Evolutionary conservation across 2,797 vertebrate genomes (phyloP).

Genomic region (Cirrhinus mrigala): DNA sequence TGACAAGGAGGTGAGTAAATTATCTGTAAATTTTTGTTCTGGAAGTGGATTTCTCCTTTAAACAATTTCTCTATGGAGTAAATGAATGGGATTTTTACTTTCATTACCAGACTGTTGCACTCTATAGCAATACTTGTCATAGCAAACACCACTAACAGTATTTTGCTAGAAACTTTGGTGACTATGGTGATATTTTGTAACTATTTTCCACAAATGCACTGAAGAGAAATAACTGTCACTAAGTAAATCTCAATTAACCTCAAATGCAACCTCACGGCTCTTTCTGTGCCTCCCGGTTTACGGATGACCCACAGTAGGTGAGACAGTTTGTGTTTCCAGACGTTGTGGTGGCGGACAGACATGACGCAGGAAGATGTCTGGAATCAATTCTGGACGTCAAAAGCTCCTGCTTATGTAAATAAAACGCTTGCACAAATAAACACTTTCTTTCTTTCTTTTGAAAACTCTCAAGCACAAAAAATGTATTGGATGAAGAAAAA

Average conservation of each 20-base stretch:
- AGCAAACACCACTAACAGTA: not conserved
- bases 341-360: slow-evolving; percentile 81
- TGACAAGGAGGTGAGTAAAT: too few species aligned
- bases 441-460: slow-evolving; percentile 69
- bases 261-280: not conserved
- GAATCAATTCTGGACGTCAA: slow-evolving; percentile 82
- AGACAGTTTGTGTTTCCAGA: slow-evolving; percentile 59
- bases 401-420: slow-evolving; percentile 80
- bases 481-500: slow-evolving; percentile 26
- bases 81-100: not conserved
- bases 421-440: slow-evolving; percentile 82
- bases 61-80: not conserved
- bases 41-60: not conserved
- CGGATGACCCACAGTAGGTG: slow-evolving; percentile 32
- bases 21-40: too few species aligned
- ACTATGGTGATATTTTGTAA: not conserved
- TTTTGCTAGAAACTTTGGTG: not conserved
- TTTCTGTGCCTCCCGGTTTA: not conserved
- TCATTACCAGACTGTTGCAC: not conserved
- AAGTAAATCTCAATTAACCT: not conserved
- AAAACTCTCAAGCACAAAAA: slow-evolving; percentile 64
- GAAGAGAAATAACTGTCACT: not conserved
- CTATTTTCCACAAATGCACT: not conserved
- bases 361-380: slow-evolving; percentile 79
- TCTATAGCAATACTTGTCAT: not conserved